phyloP scores from a whole-genome alignment of 2,797 vertebrate genomes.

The Microtus obscurus region DNA sequence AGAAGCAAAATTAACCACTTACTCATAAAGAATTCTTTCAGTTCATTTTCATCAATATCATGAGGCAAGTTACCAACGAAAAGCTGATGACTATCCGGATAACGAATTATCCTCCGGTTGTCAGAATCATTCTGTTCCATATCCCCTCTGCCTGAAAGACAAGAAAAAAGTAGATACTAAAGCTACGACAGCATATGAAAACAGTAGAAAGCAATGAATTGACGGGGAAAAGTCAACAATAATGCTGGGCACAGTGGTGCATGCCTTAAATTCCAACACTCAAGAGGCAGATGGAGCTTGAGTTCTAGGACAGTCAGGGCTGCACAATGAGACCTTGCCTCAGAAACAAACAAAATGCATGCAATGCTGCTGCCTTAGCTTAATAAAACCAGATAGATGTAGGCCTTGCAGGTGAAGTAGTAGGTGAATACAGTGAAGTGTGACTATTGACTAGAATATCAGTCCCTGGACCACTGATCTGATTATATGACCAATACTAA shows the following conservation, averaged over 20 bases:
- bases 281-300: not conserved
- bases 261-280: not conserved
- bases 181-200: constrained; percentile 38
- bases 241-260: not conserved
- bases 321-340: not conserved
- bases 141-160: constrained; percentile 93
- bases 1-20: constrained; percentile 83
- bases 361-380: constrained; percentile 52
- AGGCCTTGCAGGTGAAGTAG: constrained; percentile 39
- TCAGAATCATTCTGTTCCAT: constrained; percentile 94
- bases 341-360: not conserved
- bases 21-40: constrained; percentile 99
- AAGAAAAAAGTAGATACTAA: constrained; percentile 11
- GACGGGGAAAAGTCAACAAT: not conserved
- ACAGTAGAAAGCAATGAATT: constrained; percentile 53
- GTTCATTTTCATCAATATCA: constrained; percentile 98
- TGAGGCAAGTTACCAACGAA: constrained; percentile 99
- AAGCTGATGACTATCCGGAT: constrained; percentile 98
- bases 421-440: not conserved
- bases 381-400: constrained; percentile 34
- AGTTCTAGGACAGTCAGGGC: not conserved
- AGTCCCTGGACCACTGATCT: not conserved
- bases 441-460: not conserved
- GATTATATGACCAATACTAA: constrained; percentile 24
- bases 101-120: constrained; percentile 94